phyloP scores from a whole-genome alignment of 1,140 invertebrate genomes.

The Littorina saxatilis region DNA sequence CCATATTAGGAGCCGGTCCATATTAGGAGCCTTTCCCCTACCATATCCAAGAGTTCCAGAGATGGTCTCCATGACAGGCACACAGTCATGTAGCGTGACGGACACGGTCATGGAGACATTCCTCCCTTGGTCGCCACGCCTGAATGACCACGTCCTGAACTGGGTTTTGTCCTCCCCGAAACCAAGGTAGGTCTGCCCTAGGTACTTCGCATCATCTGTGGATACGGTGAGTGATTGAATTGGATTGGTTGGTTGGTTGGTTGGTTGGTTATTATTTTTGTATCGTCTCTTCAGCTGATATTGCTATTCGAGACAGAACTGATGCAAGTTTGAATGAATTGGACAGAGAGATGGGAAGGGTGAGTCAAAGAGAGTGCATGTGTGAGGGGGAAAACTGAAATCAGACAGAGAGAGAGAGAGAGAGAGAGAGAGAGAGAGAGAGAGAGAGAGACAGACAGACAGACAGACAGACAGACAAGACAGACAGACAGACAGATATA shows the following conservation, averaged over 20 bases:
- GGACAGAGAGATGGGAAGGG: no score
- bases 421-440: no score
- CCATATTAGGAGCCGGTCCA: neutral
- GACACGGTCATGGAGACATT: conserved; percentile 44
- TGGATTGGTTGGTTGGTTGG: no score
- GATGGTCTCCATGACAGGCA: conserved; percentile 45
- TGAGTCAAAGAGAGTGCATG: no score
- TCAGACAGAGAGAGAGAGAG: no score
- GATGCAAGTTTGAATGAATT: no score
- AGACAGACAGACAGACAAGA: neutral
- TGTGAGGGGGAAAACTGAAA: no score
- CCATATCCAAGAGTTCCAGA: conserved; percentile 34
- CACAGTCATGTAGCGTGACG: conserved; percentile 36
- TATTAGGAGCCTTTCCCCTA: neutral
- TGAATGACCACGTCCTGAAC: conserved; percentile 41
- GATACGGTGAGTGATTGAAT: neutral
- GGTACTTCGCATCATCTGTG: conserved; percentile 33
- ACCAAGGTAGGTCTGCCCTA: conserved; percentile 41
- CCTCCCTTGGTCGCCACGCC: conserved; percentile 36
- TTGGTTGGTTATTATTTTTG: neutral
- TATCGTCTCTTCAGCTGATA: no score
- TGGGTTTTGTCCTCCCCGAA: conserved; percentile 13
- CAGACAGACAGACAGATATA: neutral
- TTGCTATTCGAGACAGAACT: no score
- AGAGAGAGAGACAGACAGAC: neutral